Evolutionary conservation across 2,113 vertebrate genomes (phyloP), one percentile per base, ranked within the genome.

Genomic region (Aldabrachelys gigantea): DNA sequence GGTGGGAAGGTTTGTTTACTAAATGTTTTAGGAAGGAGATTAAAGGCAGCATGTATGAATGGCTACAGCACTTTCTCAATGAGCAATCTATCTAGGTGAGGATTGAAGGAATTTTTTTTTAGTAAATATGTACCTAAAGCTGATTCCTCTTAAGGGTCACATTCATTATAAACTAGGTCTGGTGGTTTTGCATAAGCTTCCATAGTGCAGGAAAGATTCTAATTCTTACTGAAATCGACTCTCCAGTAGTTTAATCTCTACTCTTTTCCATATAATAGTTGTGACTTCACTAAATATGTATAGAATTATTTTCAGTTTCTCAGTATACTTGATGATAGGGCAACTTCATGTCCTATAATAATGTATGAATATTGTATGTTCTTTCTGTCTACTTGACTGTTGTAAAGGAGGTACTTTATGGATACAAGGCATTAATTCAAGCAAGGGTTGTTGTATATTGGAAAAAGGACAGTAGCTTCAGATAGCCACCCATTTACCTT

Each of bases 11-110:
- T 75, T 93, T 80, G 27, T 86, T 91, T 69, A 87, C 88, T 89
- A 44, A 57, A 19, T 92, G 94, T 91, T 94, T 72, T 93, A 87
- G 91, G 81, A 93, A 47, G 81, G 89, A n/a, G 69, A 85, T 84
- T n/a, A 85, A 84, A 24, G 16, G 22, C 76, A 84, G 14, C 53
- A n/a, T 54, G 10, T 72, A 49, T 53, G 87, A 93, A 24, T 81
- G 49, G n/a, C 80, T 38, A 38, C 19, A 12, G n/a, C 9, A 82
- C 50, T 29, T 92, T 87, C 85, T 75, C 49, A 57, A 76, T 53
- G 10, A 92, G 3, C 49, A 69, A 4, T 56, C 17, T 78, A 38
- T 81, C 91, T 86, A 86, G 84, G 22, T 76, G 35, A 82, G 35
- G n/a, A 85, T 89, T 85, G 41, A 21, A 4, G 25, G 41, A 8